These are phyloP conservation scores for Bicyclus anynana DNA, from an alignment of 1,140 invertebrate genomes.

Conservation along the genomic window DNA sequence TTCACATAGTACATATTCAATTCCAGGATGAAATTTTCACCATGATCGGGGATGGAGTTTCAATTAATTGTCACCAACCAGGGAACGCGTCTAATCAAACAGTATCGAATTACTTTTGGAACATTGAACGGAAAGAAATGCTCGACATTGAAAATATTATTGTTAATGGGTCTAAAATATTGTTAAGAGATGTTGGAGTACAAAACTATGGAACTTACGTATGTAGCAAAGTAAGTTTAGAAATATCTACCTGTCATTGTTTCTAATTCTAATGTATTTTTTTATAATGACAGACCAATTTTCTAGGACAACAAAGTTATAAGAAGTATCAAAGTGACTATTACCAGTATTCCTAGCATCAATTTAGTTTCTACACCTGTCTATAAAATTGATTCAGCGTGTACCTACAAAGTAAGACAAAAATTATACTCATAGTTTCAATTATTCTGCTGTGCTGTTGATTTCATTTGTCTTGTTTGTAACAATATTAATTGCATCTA, in stretches of 20 bases:
- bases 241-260: too few relatives aligned
- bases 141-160: conserved; percentile 28
- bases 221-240: conserved; percentile 27
- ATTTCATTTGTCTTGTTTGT: too few relatives aligned
- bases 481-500: not conserved
- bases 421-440: too few relatives aligned
- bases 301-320: conserved; percentile 25
- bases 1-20: not conserved
- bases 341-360: conserved; percentile 32
- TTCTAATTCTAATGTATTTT: not conserved
- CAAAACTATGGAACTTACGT: conserved; percentile 35
- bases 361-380: conserved; percentile 35
- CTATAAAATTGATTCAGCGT: conserved; percentile 27
- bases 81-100: not conserved
- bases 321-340: conserved; percentile 26
- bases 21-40: conserved; percentile 42
- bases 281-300: too few relatives aligned
- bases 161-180: conserved; percentile 24
- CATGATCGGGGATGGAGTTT: conserved; percentile 32
- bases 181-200: conserved; percentile 21
- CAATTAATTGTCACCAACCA: conserved; percentile 22
- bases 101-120: conserved; percentile 27
- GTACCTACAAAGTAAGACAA: conserved; percentile 32
- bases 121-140: conserved; percentile 25
- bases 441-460: too few relatives aligned